These are phyloP conservation scores for Aphelenchoides avenae DNA, from an alignment of 1,140 invertebrate species.

Conservation along the genomic window DNA sequence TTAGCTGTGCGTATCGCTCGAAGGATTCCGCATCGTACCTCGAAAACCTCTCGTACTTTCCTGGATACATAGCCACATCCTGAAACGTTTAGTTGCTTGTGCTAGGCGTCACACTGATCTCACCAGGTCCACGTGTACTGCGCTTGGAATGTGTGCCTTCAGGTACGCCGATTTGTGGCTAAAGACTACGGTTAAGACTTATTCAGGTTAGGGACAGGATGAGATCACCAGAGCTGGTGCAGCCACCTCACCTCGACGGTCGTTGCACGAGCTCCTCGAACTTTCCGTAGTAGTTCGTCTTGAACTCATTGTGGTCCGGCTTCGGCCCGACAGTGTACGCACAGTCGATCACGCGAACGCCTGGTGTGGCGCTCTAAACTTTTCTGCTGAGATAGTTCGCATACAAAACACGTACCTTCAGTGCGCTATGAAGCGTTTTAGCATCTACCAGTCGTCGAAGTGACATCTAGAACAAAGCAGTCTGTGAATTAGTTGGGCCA, in stretches of 20 bases:
- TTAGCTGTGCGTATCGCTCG: slow-evolving; percentile 33
- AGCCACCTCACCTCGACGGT: slow-evolving; percentile 6
- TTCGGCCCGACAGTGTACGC: slow-evolving; percentile 26
- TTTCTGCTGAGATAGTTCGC: too few species aligned
- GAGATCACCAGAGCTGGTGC: neutral
- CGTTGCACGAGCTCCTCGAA: slow-evolving; percentile 32
- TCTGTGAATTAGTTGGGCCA: too few species aligned
- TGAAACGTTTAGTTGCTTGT: too few species aligned
- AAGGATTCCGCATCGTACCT: slow-evolving; percentile 41
- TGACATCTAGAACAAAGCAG: too few species aligned
- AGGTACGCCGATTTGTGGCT: slow-evolving; percentile 19
- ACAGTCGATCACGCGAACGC: slow-evolving; percentile 21
- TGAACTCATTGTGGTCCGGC: slow-evolving; percentile 27
- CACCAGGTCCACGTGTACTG: slow-evolving; percentile 31
- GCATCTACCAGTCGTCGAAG: too few species aligned
- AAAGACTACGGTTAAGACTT: slow-evolving; percentile 3
- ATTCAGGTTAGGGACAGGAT: neutral
- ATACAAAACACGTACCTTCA: too few species aligned
- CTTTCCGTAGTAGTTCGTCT: slow-evolving; percentile 27
- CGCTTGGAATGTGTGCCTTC: slow-evolving; percentile 32
- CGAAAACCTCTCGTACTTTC: slow-evolving; percentile 34
- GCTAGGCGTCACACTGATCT: too few species aligned
- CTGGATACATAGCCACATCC: slow-evolving; percentile 36
- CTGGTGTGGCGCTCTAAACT: slow-evolving; percentile 7
- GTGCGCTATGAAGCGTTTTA: too few species aligned